Evolutionary conservation across 1,140 invertebrate species (phyloP).

Genomic region (Paramacrobiotus metropolitanus): DNA sequence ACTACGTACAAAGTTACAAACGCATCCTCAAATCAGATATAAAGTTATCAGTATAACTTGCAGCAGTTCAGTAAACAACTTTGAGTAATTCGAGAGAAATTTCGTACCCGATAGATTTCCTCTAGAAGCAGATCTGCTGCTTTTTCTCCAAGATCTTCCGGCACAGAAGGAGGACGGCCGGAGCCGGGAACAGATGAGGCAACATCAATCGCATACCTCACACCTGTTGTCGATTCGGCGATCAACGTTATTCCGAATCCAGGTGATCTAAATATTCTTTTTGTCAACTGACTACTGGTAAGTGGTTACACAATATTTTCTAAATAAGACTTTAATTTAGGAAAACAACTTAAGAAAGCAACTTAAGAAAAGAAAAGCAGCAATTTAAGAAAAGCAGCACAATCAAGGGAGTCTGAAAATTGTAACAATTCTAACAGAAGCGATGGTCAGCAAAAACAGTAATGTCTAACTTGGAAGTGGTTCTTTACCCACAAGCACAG

Average conservation of each 20-base stretch:
- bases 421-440: no score
- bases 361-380: no score
- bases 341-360: no score
- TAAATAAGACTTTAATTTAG: no score
- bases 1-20: no score
- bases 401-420: no score
- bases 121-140: conserved; percentile 55
- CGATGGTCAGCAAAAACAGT: no score
- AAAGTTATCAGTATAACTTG: no score
- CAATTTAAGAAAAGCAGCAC: no score
- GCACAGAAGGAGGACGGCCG: conserved; percentile 30
- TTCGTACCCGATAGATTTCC: conserved; percentile 48
- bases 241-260: conserved; percentile 70
- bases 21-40: no score
- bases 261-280: conserved; percentile 24
- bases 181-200: conserved; percentile 26
- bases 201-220: conserved; percentile 35
- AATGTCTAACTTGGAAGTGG: background rate
- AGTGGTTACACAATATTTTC: no score
- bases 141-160: conserved; percentile 69
- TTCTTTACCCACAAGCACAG: background rate
- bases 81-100: background rate
- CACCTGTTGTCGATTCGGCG: conserved; percentile 72
- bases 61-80: background rate
- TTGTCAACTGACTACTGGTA: background rate